Conservation (phyloP, 2,113 vertebrate species). For the Grantiella picta region DNA sequence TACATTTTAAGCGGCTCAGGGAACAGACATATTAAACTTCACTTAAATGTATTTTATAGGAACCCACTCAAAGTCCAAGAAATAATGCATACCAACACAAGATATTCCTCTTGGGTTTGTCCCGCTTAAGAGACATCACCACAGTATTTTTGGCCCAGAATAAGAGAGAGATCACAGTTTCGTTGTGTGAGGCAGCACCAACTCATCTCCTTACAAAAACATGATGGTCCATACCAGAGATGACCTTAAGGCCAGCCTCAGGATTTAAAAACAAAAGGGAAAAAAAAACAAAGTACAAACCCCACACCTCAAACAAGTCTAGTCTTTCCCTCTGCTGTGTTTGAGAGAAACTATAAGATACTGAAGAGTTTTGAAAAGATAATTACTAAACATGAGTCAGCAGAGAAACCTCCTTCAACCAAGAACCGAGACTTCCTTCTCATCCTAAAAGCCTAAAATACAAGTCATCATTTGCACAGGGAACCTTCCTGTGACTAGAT, state of each 20-base stretch:
- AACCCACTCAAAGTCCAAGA: neutral
- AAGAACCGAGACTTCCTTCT: neutral
- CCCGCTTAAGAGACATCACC: neutral
- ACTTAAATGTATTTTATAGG: neutral
- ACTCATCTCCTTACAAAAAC: neutral
- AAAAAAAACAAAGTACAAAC: neutral
- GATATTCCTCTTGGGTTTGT: neutral
- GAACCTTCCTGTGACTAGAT: neutral
- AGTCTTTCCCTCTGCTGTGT: neutral
- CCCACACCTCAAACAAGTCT: neutral
- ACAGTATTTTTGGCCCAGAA: neutral
- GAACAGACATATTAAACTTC: neutral
- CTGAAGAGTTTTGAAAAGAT: neutral
- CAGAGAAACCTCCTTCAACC: neutral
- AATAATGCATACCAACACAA: neutral
- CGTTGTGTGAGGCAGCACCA: neutral
- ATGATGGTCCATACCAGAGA: neutral
- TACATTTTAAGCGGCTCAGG: neutral
- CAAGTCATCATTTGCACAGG: neutral
- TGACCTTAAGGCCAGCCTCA: neutral
- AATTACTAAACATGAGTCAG: neutral
- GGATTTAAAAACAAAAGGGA: neutral
- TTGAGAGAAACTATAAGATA: neutral
- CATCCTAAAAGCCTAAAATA: neutral
- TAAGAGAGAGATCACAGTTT: neutral